Conservation (phyloP, 2,888 invertebrate species). For the Drosophila macrothrix region DNA sequence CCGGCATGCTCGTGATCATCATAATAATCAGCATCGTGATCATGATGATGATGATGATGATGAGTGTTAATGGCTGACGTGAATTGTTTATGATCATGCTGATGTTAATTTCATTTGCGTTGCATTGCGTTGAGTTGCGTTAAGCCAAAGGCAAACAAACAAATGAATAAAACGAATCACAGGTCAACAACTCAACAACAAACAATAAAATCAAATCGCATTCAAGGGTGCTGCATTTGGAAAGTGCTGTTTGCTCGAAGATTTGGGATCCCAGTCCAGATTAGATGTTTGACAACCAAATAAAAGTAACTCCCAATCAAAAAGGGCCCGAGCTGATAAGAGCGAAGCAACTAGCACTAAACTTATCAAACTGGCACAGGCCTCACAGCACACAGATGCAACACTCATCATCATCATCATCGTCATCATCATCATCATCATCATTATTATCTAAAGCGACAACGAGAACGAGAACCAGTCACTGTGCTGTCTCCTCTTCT, state of each 20-base stretch:
- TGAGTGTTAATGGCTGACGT: conserved; percentile 30
- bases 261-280: conserved; percentile 37
- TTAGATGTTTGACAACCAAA: conserved; percentile 43
- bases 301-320: conserved; percentile 1
- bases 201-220: conserved; percentile 6
- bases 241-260: conserved; percentile 17
- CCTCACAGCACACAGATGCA: conserved; percentile 8
- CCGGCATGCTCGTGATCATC: conserved; percentile 48
- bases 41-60: conserved; percentile 1
- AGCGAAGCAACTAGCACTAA: conserved; percentile 1
- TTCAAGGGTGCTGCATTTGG: conserved; percentile 27
- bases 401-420: neutral
- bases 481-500: conserved; percentile 15
- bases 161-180: conserved; percentile 18
- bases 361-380: conserved; percentile 41
- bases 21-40: conserved; percentile 7
- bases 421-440: conserved; percentile 1
- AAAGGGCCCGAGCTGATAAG: conserved; percentile 13
- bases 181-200: neutral
- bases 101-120: conserved; percentile 58
- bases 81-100: conserved; percentile 23
- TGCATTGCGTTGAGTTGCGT: conserved; percentile 7
- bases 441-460: neutral
- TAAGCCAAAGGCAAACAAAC: conserved; percentile 31
- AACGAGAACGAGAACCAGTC: conserved; percentile 8